Conservation (phyloP, 1,140 invertebrate genomes). For the Phortica variegata region DNA sequence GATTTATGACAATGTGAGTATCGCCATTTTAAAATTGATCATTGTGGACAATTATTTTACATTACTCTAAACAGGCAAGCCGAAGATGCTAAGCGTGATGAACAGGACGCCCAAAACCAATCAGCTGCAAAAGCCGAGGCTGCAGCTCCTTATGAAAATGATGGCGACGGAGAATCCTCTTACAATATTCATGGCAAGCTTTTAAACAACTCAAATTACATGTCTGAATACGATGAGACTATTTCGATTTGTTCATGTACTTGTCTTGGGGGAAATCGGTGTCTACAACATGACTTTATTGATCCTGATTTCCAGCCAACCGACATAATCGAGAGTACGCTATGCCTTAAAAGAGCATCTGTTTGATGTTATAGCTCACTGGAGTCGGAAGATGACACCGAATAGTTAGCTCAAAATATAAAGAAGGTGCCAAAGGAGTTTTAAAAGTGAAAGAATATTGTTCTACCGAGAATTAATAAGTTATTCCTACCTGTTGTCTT, state of each 20-base stretch:
- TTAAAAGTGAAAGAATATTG: no score
- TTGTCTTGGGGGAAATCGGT: conserved; percentile 49
- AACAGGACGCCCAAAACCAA: conserved; percentile 71
- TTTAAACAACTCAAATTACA: conserved; percentile 41
- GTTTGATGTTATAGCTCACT: conserved; percentile 32
- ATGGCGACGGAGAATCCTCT: conserved; percentile 36
- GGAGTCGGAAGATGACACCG: no score
- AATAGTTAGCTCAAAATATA: no score
- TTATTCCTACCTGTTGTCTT: no score
- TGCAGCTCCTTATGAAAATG: conserved; percentile 24
- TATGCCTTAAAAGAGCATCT: conserved; percentile 49
- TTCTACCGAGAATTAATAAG: no score
- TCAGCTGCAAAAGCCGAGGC: conserved; percentile 28
- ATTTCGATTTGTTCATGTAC: conserved; percentile 53
- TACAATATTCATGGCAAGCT: conserved; percentile 50
- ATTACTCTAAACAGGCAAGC: conserved; percentile 76
- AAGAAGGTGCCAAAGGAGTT: no score
- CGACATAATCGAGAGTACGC: conserved; percentile 51
- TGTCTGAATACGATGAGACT: conserved; percentile 47
- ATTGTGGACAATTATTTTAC: background rate
- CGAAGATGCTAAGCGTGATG: conserved; percentile 82
- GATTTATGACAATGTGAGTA: conserved; percentile 93
- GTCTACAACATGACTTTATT: conserved; percentile 59
- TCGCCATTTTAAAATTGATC: conserved; percentile 1
- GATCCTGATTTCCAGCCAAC: conserved; percentile 60